These are phyloP conservation scores for Sinosuthora webbiana DNA, from an alignment of 2,113 vertebrate genomes.

Conservation along the genomic window DNA sequence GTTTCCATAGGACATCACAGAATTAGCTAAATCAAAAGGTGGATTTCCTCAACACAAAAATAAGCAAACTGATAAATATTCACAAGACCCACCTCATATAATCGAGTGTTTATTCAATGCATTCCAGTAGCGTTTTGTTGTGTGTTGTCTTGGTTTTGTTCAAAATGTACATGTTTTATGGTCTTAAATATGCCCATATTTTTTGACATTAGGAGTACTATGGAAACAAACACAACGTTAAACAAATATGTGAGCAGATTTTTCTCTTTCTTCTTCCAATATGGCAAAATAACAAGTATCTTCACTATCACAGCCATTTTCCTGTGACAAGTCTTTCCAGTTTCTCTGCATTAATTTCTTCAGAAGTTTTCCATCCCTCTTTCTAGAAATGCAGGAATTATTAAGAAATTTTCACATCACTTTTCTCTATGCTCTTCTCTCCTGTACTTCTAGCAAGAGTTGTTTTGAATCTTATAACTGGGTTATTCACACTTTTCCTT, in stretches of 20 bases:
- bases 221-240: neutral
- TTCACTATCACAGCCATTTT: neutral
- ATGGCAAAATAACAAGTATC: neutral
- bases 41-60: neutral
- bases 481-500: neutral
- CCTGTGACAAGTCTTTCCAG: neutral
- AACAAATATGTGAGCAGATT: neutral
- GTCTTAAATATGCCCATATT: neutral
- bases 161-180: neutral
- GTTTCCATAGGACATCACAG: neutral
- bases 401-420: neutral
- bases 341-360: neutral
- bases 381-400: neutral
- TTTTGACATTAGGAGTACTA: neutral
- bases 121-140: neutral
- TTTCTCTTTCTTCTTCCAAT: neutral
- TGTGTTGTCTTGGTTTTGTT: neutral
- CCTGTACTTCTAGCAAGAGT: neutral
- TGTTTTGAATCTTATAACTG: neutral
- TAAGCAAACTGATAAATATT: neutral
- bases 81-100: neutral
- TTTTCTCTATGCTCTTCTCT: neutral
- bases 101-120: neutral
- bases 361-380: neutral
- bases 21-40: neutral